Evolutionary conservation across 1,140 invertebrate species (phyloP), one percentile per base, ranked within the genome.

Genomic region (Anastatus disparis): DNA sequence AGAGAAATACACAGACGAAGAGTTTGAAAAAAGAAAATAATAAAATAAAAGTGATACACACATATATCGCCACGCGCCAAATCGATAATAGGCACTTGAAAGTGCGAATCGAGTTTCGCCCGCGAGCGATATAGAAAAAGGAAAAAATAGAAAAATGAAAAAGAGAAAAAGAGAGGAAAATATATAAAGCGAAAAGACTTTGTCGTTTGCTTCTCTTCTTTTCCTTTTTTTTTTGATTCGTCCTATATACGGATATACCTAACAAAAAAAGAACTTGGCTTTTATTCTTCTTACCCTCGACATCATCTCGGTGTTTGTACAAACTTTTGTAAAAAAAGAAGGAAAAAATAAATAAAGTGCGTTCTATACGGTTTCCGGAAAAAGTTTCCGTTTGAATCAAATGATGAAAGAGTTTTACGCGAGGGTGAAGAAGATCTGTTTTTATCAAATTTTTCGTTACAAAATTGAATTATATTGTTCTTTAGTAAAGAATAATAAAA

Each of bases 51-150:
- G n/a, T n/a, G n/a, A 56, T 56, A 35, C 31, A 10, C 10, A 35
- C 10, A 35, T 35, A 35, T 56, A 31, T 13, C 3, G 10, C 6
- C 35, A 24, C 15, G 44, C 20, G 13, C 20, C 27, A 29, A 62
- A 70, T 61, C 35, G 46, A 70, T 70, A 29, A 55, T 53, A 22
- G 26, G 20, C 15, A 62, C 27, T 53, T 42, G 40, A 62, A 62
- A 62, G 58, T 52, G 22, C 29, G n/a, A 62, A n/a, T 61, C 13
- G 53, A 58, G 42, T 38, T 58, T 67, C 29, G 9, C 13, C 40
- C 53, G 24, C 17, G 38, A 48, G 42, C 17, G 31, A 59, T 42
- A 17, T 56, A 20, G 13, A 52, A 26, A 52, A 27, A 15, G 22
- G 3, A 35, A 35, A 35, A 4, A 6, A 35, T 10, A n/a, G n/a